Percentiles rank a stretch among this genome's conserved stretches.
These are phyloP conservation scores for Semnornis frantzii DNA, from an alignment of 2,113 vertebrate genomes.

Conservation along the genomic window DNA sequence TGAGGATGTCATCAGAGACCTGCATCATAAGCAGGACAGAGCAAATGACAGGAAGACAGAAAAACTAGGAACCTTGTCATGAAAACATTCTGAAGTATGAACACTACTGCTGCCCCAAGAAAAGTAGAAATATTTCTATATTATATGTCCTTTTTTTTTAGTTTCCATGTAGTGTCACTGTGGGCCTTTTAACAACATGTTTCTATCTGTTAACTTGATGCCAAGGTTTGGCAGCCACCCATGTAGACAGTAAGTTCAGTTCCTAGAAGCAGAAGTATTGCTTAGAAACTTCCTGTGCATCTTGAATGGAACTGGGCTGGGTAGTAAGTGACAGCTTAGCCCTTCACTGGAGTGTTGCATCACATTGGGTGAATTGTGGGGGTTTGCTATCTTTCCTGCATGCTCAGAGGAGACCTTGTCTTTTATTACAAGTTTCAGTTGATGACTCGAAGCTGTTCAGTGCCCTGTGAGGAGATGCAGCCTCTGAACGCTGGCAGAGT, in stretches of 20 bases:
- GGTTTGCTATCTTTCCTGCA: background rate
- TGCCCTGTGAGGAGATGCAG: fast-evolving
- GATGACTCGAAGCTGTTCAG: background rate
- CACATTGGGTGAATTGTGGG: background rate
- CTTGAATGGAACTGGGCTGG: background rate
- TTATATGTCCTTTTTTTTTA: background rate
- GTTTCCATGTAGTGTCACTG: background rate
- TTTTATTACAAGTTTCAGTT: background rate
- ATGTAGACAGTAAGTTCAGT: background rate
- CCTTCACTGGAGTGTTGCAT: background rate
- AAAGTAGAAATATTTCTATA: background rate
- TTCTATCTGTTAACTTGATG: background rate
- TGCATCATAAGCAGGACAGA: background rate
- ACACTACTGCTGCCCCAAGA: background rate
- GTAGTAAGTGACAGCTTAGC: background rate
- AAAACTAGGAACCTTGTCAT: background rate
- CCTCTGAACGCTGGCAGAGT: background rate
- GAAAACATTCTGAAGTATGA: background rate
- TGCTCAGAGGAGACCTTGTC: background rate
- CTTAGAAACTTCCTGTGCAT: background rate
- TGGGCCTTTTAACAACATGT: background rate
- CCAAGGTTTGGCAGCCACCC: background rate
- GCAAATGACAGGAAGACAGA: background rate
- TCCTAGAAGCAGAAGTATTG: background rate
- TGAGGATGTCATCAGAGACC: background rate